phyloP scores from a whole-genome alignment of 1,140 invertebrate species.

The Aphis gossypii region DNA sequence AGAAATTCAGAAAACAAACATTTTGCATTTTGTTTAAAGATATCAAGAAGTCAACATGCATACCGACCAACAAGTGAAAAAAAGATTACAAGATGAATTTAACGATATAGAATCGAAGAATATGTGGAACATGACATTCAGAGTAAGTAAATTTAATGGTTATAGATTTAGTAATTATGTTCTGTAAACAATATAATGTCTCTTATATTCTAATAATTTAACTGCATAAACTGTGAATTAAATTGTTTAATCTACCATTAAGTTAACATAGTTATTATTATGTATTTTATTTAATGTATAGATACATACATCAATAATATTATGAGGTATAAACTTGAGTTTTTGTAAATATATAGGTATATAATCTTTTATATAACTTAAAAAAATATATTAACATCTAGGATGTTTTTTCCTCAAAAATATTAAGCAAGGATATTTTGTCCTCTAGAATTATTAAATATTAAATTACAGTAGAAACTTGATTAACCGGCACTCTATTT shows the following conservation, averaged over 20 bases:
- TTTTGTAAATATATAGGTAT: too few relatives aligned
- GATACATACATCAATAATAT: not conserved
- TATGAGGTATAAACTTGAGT: not conserved
- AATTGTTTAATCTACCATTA: not conserved
- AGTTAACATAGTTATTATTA: not conserved
- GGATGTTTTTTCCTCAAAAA: too few relatives aligned
- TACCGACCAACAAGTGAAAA: constrained; percentile 39
- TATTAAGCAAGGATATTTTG: too few relatives aligned
- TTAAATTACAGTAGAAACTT: too few relatives aligned
- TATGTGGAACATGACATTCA: constrained; percentile 58
- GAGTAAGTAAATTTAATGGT: constrained; percentile 56
- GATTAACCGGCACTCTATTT: too few relatives aligned
- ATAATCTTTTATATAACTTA: too few relatives aligned
- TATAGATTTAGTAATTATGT: not conserved
- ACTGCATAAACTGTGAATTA: not conserved
- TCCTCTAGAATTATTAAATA: too few relatives aligned
- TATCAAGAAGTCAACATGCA: constrained; percentile 1
- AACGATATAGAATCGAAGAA: constrained; percentile 59
- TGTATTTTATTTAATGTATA: not conserved
- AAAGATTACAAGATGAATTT: constrained; percentile 58
- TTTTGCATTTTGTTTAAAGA: not conserved
- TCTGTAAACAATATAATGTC: too few relatives aligned
- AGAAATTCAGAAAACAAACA: not conserved
- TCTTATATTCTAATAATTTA: not conserved
- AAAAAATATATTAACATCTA: too few relatives aligned